These are phyloP conservation scores for Parasteatoda tepidariorum DNA, from an alignment of 1,140 invertebrate genomes.

Conservation along the genomic window DNA sequence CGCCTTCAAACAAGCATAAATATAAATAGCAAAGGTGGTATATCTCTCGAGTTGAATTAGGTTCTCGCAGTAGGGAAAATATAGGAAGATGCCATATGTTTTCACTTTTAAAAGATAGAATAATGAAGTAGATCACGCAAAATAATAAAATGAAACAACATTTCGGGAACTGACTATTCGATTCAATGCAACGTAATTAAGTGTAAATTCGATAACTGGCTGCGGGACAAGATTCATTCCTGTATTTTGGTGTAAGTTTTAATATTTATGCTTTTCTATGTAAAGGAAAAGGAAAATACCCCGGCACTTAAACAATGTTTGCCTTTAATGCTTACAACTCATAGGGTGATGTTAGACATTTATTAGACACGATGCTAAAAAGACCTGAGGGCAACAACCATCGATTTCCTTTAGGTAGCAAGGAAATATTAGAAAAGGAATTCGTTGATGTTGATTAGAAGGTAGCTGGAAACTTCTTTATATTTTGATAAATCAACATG, in stretches of 20 bases:
- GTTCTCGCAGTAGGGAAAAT: not conserved
- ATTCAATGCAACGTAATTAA: conserved; percentile 1
- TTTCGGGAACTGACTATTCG: not conserved
- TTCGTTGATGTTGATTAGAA: too few species aligned
- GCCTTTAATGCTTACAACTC: not conserved
- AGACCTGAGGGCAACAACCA: not conserved
- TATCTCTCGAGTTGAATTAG: not conserved
- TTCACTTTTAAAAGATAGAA: not conserved
- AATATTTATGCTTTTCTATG: not conserved
- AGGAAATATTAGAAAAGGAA: too few species aligned
- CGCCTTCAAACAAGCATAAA: not conserved
- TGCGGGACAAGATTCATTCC: not conserved
- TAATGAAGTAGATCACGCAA: not conserved
- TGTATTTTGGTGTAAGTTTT: not conserved
- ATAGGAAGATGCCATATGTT: not conserved
- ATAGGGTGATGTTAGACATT: not conserved
- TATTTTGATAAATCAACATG: too few species aligned
- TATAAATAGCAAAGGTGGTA: not conserved
- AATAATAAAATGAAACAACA: not conserved
- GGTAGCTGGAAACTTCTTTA: too few species aligned
- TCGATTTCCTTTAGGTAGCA: conserved; percentile 14
- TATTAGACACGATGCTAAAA: conserved; percentile 10
- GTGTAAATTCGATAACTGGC: conserved; percentile 8
- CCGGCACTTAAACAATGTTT: not conserved
- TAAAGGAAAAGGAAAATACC: not conserved